Percentiles rank a stretch among this genome's conserved stretches.
phyloP scores from a whole-genome alignment of 2,113 vertebrate species.

The Ochotona princeps region DNA sequence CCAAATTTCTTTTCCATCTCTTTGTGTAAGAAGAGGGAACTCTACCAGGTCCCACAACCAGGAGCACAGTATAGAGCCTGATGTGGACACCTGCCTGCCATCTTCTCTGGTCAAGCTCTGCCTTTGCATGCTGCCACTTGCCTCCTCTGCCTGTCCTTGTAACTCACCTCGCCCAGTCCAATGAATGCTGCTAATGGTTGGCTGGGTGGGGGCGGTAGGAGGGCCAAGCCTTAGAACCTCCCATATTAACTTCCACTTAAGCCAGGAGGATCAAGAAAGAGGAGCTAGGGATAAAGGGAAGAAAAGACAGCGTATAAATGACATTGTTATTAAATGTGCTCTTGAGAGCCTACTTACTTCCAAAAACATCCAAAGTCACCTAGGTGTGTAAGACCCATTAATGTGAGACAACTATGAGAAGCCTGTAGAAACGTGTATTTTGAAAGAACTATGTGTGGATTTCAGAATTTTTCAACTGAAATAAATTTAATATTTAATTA shows the following conservation, averaged over 20 bases:
- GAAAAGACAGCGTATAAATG: neutral
- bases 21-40: neutral
- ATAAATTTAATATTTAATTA: no score
- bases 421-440: no score
- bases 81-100: neutral
- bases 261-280: neutral
- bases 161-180: neutral
- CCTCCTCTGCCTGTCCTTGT: neutral
- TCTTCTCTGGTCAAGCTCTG: neutral
- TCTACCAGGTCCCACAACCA: neutral
- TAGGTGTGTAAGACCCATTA: neutral
- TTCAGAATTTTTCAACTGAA: no score
- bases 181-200: no score
- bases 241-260: neutral
- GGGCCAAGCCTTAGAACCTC: neutral
- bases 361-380: slow-evolving; percentile 4
- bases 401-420: no score
- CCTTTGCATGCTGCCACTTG: rapidly evolving
- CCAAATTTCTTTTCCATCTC: neutral
- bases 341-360: neutral
- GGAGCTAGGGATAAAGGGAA: neutral
- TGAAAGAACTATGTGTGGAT: no score
- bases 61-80: neutral
- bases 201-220: neutral
- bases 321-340: neutral